phyloP scores from a whole-genome alignment of 2,888 invertebrate genomes.

The Agonum fuliginosum region DNA sequence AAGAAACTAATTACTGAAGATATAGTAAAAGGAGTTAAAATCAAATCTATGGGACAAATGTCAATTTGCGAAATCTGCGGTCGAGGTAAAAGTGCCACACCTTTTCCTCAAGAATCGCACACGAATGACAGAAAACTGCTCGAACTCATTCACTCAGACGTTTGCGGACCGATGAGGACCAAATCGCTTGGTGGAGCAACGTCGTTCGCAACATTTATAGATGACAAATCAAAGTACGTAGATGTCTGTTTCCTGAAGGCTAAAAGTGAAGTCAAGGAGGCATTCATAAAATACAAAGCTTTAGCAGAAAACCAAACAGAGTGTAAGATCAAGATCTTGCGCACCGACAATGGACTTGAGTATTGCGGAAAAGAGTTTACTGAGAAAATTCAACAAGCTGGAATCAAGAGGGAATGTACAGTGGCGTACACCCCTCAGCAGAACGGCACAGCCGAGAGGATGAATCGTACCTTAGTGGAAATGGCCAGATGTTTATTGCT shows the following conservation, averaged over 20 bases:
- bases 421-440: slow-evolving; percentile 54
- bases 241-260: slow-evolving; percentile 57
- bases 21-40: slow-evolving; percentile 51
- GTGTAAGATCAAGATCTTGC: slow-evolving; percentile 56
- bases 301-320: slow-evolving; percentile 57
- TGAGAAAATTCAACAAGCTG: slow-evolving; percentile 56
- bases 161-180: slow-evolving; percentile 57
- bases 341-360: slow-evolving; percentile 60
- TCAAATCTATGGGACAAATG: slow-evolving; percentile 15
- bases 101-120: neutral
- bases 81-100: neutral
- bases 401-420: slow-evolving; percentile 57
- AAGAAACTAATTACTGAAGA: slow-evolving; percentile 38
- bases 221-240: slow-evolving; percentile 52
- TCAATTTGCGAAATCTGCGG: slow-evolving; percentile 53
- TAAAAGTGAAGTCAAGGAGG: slow-evolving; percentile 48
- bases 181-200: slow-evolving; percentile 51
- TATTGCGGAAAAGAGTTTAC: slow-evolving; percentile 59
- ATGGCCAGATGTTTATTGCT: slow-evolving; percentile 65
- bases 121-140: slow-evolving; percentile 25
- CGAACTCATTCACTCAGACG: slow-evolving; percentile 55
- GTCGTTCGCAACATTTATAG: slow-evolving; percentile 58
- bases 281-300: slow-evolving; percentile 56
- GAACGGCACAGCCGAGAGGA: slow-evolving; percentile 56
- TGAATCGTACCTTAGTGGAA: slow-evolving; percentile 66